Evolutionary conservation across 2,797 vertebrate genomes (phyloP), one percentile per base, ranked within the genome.

Genomic region (Borostomias antarcticus): DNA sequence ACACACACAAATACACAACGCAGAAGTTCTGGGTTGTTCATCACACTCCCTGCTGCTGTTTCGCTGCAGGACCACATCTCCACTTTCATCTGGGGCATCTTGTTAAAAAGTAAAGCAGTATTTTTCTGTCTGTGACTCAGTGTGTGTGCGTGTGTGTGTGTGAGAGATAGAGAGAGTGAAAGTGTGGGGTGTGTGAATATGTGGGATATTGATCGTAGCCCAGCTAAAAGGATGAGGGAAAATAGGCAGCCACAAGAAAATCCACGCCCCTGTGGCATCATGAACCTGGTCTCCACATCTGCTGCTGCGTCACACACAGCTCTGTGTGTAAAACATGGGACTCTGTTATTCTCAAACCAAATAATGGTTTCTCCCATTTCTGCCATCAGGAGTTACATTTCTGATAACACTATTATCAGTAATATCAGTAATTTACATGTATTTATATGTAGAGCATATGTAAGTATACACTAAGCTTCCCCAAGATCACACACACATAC

Each of bases 191-290:
- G 48, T 15, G 19, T n/a, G 47, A 8, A 10, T 8, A 29, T 51
- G 28, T 48, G 37, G 47, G 19, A 30, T 75, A 88, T 84, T 79
- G 82, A 86, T 82, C 73, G 37, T 19, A 73, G 72, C 68, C 47
- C 66, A 57, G 72, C 75, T 83, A 81, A 86, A 85, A 80, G 76
- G 80, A 89, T 87, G 71, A 84, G 75, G 72, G 58, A 69, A 69
- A 61, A 57, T 56, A 29, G 47, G 61, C 68, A 65, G 75, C 73
- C 29, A 59, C 68, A 65, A 65, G 74, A 72, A 29, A 75, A 65
- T 73, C 75, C 37, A 77, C 52, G 2, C 64, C 61, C 73, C 35
- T 69, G 73, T 80, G 74, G 80, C 40, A 45, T 66, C 74, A 74
- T 81, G 57, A 57, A 37, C 76, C 61, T 74, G n/a, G 58, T 79